These are phyloP conservation scores for Microchirus variegatus DNA, from an alignment of 2,797 vertebrate genomes.

Conservation along the genomic window DNA sequence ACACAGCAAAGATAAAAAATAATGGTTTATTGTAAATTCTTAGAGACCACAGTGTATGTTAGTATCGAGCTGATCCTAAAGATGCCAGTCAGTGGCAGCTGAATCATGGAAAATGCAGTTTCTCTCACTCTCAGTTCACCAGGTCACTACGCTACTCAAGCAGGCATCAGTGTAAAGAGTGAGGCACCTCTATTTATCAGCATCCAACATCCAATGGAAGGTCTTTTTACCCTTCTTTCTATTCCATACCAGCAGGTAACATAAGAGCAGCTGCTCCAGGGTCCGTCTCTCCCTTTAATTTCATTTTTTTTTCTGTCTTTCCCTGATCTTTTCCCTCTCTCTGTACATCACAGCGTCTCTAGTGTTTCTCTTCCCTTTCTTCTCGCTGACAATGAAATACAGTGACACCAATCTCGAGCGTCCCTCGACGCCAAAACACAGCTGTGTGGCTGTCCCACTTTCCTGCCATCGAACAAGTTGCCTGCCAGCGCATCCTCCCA, in stretches of 20 bases:
- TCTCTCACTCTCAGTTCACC: constrained; percentile 22
- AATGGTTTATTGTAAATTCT: constrained; percentile 57
- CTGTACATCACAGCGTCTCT: constrained; percentile 45
- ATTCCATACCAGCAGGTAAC: constrained; percentile 48
- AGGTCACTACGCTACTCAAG: constrained; percentile 47
- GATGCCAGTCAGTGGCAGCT: constrained; percentile 43
- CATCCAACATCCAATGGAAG: constrained; percentile 23
- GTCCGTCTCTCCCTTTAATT: constrained; percentile 35
- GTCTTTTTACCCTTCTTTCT: constrained; percentile 7
- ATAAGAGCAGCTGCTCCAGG: constrained; percentile 58
- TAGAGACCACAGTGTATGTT: constrained; percentile 36
- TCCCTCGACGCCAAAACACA: constrained; percentile 79
- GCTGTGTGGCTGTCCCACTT: constrained; percentile 85
- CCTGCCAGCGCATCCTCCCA: constrained; percentile 66
- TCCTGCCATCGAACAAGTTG: constrained; percentile 66
- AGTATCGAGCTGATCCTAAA: constrained; percentile 30
- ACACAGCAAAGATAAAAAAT: constrained; percentile 52
- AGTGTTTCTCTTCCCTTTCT: constrained; percentile 56
- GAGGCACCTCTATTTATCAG: constrained; percentile 50
- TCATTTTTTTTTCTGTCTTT: constrained; percentile 23
- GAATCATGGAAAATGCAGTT: constrained; percentile 59
- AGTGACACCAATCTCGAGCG: constrained; percentile 79
- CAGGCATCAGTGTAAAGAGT: constrained; percentile 22
- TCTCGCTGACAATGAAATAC: constrained; percentile 79
- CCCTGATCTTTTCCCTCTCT: constrained; percentile 24